Conservation (phyloP, 2,797 vertebrate genomes). For the Ammospiza maritima region DNA sequence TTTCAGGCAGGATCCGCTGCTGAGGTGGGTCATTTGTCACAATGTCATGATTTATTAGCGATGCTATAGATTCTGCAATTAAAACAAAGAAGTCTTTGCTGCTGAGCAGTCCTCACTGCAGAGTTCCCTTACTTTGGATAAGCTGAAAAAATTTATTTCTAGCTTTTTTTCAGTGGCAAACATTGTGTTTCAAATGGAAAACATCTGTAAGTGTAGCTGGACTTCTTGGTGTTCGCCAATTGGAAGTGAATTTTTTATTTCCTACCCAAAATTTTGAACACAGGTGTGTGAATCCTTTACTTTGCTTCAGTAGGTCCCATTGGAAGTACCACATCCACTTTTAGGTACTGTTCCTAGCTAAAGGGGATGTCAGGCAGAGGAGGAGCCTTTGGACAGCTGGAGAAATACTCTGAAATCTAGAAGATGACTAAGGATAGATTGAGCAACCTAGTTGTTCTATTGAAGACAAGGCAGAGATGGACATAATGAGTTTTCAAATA, state of each 20-base stretch:
- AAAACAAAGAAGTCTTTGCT: background rate
- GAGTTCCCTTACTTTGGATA: background rate
- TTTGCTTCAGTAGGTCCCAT: background rate
- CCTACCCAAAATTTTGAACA: background rate
- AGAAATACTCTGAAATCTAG: background rate
- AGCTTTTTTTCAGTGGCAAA: background rate
- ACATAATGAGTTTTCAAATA: background rate
- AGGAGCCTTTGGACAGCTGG: background rate
- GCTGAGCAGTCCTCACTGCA: background rate
- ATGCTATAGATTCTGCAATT: background rate
- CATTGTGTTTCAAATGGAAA: background rate
- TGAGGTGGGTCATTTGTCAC: constrained; percentile 21
- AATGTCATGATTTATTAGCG: constrained; percentile 16
- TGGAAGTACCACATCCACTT: background rate
- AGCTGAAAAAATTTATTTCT: background rate
- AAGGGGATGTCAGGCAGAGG: background rate
- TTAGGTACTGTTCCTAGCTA: background rate
- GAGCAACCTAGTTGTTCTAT: background rate
- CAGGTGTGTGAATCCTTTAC: background rate
- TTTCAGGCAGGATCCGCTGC: background rate
- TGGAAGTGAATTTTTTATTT: background rate
- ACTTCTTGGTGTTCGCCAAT: background rate
- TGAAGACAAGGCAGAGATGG: background rate
- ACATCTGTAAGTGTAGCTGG: background rate
- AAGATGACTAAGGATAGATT: background rate